phyloP scores from a whole-genome alignment of 2,888 invertebrate species.

The Catocala nupta region DNA sequence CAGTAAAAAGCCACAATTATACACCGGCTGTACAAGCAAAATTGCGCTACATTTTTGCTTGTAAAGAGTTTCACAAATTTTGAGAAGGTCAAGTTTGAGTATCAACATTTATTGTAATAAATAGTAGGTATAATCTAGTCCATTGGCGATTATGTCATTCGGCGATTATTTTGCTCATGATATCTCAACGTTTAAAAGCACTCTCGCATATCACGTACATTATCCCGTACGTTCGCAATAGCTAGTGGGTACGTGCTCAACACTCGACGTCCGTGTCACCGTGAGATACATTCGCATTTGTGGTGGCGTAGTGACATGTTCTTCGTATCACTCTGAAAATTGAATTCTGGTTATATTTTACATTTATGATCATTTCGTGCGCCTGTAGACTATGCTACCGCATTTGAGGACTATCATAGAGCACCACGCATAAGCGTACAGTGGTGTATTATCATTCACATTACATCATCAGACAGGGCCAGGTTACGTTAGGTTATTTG shows the following conservation, averaged over 20 bases:
- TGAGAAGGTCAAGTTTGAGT: too few relatives aligned
- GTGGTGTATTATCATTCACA: too few relatives aligned
- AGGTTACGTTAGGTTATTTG: too few relatives aligned
- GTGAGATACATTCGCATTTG: slow-evolving; percentile 18
- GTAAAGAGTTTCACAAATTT: not conserved
- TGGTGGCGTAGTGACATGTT: slow-evolving; percentile 14
- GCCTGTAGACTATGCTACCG: not conserved
- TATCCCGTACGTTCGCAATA: slow-evolving; percentile 13
- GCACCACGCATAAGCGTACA: too few relatives aligned
- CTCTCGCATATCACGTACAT: slow-evolving; percentile 3
- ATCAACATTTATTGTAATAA: too few relatives aligned
- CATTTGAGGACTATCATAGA: not conserved
- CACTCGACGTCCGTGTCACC: slow-evolving; percentile 2
- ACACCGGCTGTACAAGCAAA: slow-evolving; percentile 35
- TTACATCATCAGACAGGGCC: too few relatives aligned
- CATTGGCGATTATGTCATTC: not conserved
- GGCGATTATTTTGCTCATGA: not conserved
- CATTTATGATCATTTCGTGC: not conserved
- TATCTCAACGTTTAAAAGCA: slow-evolving; percentile 4
- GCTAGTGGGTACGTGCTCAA: slow-evolving; percentile 2
- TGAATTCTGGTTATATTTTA: not conserved
- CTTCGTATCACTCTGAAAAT: not conserved
- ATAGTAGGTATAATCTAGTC: too few relatives aligned
- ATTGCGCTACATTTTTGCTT: slow-evolving; percentile 24
- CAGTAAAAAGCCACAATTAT: slow-evolving; percentile 21